Base-by-base conservation (phyloP, 2,113 vertebrate genomes). In the Hepsetus odoe region DNA sequence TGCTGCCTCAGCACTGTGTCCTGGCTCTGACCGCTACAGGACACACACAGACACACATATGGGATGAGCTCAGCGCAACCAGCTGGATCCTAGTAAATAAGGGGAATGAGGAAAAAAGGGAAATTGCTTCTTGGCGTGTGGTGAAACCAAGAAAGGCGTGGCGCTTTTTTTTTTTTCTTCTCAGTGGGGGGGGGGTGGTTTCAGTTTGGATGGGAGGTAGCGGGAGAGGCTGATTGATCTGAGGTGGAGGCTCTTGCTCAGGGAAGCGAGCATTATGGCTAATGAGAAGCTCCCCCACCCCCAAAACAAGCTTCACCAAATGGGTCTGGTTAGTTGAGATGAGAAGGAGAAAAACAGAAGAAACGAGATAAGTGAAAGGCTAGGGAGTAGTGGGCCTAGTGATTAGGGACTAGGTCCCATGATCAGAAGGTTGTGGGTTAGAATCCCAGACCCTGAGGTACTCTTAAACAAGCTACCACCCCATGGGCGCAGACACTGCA, bases 1-100 rank as follows among this genome's bases (percentile, higher is more conserved):
- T 46, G 74, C 75, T 68, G 70, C 22, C 53, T 73, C 62, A 82
- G 75, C 68, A 51, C 64, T 78, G 30, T 35, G 51, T 28, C 46
- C 20, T n/a, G 59, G 62, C 28, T 20, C 65, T 68, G 51, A 76
- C 16, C 40, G 42, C 53, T 46, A 58, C 4, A 33, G 13, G 56
- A 65, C 72, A 74, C 55, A 61, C 56, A 61, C 59, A 65, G 26
- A 49, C 53, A 74, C 46, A 53, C 42, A 68, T 11, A 40, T 8
- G 16, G 20, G 35, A 64, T 65, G 46, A 81, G 74, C 53, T 61
- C 61, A 55, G 16, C 44, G 62, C 38, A 62, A 49, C 18, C 42
- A 80, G 58, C 42, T 65, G 76, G 72, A 65, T 38, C 32, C 30
- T 28, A 12, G 13, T 55, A 66, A 76, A 66, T 24, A 49, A 66